These are phyloP conservation scores for Diadema setosum DNA, from an alignment of 35 echinoderm and acorn worm species.

Conservation along the genomic window DNA sequence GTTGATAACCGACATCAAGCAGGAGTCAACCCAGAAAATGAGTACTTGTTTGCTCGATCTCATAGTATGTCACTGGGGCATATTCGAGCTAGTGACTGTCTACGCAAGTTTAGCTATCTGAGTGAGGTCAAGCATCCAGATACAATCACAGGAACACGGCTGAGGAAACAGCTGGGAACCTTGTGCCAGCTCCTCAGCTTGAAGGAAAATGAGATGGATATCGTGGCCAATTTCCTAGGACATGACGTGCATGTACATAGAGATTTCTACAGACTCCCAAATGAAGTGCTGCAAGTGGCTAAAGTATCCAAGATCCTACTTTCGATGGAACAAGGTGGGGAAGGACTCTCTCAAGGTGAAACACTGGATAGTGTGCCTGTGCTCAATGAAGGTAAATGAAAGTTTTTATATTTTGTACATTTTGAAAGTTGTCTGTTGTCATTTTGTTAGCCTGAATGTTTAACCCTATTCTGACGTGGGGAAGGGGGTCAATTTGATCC, in stretches of 20 bases:
- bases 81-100: conserved; percentile 41
- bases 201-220: conserved; percentile 61
- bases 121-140: conserved; percentile 52
- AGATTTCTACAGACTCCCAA: conserved; percentile 52
- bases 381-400: background rate
- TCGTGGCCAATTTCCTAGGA: conserved; percentile 50
- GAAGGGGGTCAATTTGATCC: too few species aligned
- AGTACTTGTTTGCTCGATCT: conserved; percentile 33
- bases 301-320: conserved; percentile 59
- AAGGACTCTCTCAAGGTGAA: background rate
- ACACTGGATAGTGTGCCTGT: background rate
- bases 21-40: conserved; percentile 42
- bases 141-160: conserved; percentile 22
- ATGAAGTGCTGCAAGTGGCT: conserved; percentile 51
- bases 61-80: conserved; percentile 41
- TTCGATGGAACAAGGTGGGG: background rate
- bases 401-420: too few species aligned
- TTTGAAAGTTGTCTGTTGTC: too few species aligned
- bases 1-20: background rate
- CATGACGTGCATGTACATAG: conserved; percentile 62
- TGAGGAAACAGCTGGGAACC: conserved; percentile 66
- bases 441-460: too few species aligned
- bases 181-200: conserved; percentile 45
- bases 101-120: conserved; percentile 26
- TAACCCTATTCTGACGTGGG: too few species aligned